These are phyloP conservation scores for Dryoscopus gambensis DNA, from an alignment of 2,113 vertebrate species.

Conservation along the genomic window DNA sequence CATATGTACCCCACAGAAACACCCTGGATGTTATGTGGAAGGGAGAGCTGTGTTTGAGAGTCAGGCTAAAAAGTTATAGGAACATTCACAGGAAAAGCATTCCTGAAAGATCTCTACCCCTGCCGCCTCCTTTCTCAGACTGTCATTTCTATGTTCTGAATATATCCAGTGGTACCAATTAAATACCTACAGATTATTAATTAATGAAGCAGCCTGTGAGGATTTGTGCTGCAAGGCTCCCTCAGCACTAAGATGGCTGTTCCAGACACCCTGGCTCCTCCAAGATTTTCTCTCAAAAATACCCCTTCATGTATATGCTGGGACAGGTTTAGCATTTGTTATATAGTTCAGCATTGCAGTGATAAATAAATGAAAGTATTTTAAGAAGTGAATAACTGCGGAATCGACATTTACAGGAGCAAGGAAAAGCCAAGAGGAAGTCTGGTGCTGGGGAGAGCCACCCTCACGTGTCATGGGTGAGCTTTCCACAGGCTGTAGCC, in stretches of 20 bases:
- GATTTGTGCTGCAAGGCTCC: neutral
- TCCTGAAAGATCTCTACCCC: neutral
- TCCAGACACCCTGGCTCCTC: neutral
- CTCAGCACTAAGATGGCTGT: neutral
- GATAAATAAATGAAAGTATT: neutral
- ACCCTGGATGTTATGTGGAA: neutral
- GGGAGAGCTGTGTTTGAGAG: neutral
- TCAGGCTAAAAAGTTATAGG: neutral
- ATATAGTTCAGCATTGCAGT: neutral
- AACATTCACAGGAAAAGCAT: neutral
- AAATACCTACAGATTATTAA: conserved; percentile 37
- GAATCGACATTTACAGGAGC: neutral
- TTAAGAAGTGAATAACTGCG: neutral
- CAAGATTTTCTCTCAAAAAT: neutral
- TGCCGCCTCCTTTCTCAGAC: neutral
- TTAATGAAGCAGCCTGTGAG: neutral
- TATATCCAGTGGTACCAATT: conserved; percentile 23
- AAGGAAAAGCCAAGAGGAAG: neutral
- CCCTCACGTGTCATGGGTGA: neutral
- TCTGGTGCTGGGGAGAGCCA: neutral
- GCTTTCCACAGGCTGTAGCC: neutral
- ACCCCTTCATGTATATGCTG: neutral
- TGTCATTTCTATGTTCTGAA: neutral
- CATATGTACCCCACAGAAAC: neutral
- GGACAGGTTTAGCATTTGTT: neutral